Conservation (phyloP, 1,140 invertebrate genomes). For the Dendroctonus ponderosae region DNA sequence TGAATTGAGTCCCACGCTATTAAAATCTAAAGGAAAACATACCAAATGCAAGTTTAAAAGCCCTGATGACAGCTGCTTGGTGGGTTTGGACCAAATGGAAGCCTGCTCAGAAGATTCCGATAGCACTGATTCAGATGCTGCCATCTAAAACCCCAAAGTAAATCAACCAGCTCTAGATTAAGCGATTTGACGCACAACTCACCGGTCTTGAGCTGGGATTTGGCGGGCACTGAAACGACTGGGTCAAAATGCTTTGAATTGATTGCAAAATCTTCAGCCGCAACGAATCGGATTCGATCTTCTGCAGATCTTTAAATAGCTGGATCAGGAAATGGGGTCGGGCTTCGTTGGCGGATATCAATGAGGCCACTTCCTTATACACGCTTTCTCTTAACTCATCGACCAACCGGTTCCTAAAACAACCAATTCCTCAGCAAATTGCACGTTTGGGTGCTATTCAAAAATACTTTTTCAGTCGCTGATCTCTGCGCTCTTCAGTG, state of each 20-base stretch:
- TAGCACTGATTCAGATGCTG: slow-evolving; percentile 12
- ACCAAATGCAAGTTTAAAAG: slow-evolving; percentile 26
- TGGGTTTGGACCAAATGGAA: slow-evolving; percentile 33
- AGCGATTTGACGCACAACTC: neutral
- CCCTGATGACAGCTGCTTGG: slow-evolving; percentile 26
- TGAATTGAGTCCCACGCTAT: too few species aligned
- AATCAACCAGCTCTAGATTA: slow-evolving; percentile 1
- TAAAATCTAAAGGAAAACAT: neutral
- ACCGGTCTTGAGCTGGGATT: slow-evolving; percentile 35
- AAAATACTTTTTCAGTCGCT: slow-evolving; percentile 33
- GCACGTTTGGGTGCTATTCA: neutral
- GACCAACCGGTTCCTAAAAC: slow-evolving; percentile 57
- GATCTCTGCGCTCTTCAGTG: slow-evolving; percentile 28
- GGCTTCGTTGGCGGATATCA: slow-evolving; percentile 67
- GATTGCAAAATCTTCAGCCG: slow-evolving; percentile 61
- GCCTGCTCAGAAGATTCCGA: slow-evolving; percentile 24
- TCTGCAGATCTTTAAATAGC: slow-evolving; percentile 63
- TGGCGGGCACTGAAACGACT: slow-evolving; percentile 37
- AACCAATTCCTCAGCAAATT: slow-evolving; percentile 6
- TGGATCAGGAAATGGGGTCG: slow-evolving; percentile 67
- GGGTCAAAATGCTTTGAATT: slow-evolving; percentile 52
- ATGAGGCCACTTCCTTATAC: slow-evolving; percentile 67
- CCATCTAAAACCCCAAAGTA: slow-evolving; percentile 10
- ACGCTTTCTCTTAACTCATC: slow-evolving; percentile 66
- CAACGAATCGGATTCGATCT: slow-evolving; percentile 65